Conservation (phyloP, 2,888 invertebrate genomes). For the Cylloceria caligata region DNA sequence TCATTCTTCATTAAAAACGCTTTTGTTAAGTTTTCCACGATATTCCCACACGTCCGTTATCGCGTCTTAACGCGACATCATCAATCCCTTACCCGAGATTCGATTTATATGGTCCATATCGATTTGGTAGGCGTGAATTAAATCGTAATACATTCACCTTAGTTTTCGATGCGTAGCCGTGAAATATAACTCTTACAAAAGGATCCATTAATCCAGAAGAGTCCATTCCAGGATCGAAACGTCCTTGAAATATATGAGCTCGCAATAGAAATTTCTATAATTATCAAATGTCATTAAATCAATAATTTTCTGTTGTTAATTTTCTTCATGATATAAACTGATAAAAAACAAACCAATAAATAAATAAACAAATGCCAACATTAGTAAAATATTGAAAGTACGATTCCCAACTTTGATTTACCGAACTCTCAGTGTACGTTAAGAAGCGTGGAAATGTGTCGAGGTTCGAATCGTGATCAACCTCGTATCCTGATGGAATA, state of each 20-base stretch:
- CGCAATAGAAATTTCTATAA: slow-evolving; percentile 87
- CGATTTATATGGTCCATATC: background rate
- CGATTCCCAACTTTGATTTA: slow-evolving; percentile 59
- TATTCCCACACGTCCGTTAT: slow-evolving; percentile 1
- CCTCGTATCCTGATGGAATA: slow-evolving; percentile 80
- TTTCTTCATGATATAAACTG: background rate
- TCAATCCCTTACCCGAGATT: background rate
- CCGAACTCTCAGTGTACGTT: slow-evolving; percentile 78
- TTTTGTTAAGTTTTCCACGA: slow-evolving; percentile 22
- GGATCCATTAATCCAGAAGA: slow-evolving; percentile 86
- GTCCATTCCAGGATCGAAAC: slow-evolving; percentile 87
- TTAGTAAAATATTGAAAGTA: no score
- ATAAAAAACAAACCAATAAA: background rate
- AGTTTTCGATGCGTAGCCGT: slow-evolving; percentile 82
- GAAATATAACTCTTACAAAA: slow-evolving; percentile 83
- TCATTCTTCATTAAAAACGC: slow-evolving; percentile 30
- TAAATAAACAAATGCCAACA: background rate
- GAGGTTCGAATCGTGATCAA: slow-evolving; percentile 71
- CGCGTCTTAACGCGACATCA: background rate
- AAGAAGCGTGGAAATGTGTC: slow-evolving; percentile 79
- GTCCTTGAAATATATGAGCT: slow-evolving; percentile 89
- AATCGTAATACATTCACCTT: slow-evolving; percentile 77
- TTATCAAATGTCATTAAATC: slow-evolving; percentile 57
- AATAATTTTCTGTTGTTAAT: no score
- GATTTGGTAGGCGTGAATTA: slow-evolving; percentile 38